Base-by-base conservation (phyloP, 2,113 vertebrate species). In the Heterochromis multidens region DNA sequence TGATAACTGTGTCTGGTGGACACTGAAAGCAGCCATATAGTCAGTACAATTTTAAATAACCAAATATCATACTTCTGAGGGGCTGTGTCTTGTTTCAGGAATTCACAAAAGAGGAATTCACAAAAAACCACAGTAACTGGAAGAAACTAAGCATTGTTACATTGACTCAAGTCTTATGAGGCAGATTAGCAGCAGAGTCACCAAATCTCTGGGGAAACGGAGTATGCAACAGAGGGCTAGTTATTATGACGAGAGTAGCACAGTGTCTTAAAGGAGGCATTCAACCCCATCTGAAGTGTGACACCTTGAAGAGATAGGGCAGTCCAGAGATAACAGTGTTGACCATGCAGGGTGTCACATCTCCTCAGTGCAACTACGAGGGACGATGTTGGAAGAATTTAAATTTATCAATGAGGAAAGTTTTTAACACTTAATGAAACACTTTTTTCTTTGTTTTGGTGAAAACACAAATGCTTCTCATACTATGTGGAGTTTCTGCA, bases 251-350 rank as follows among this genome's bases (percentile, higher is more conserved):
- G 17, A n/a, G 40, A 54, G 67, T 19, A 8, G 59, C n/a, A 67
- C 54, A 37, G 80, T 37, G 27, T 82, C 79, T 76, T 56, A 17
- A 2, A 63, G 63, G 67, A 85, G 77, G 89, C 65, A 79, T 88
- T 88, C 61, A 37, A 60, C 56, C 9, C 19, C 56, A 46, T 65
- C 60, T 80, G 58, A 88, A 60, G 85, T 31, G 27, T 80, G 82
- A 87, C 83, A 63, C 88, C 77, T 80, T 21, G 11, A 56, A 56
- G 82, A 93, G 80, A 87, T 81, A 57, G 81, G 63, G 25, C 23
- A 10, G 74, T 52, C 79, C 79, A 27, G 77, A 92, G 89, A 90
- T 92, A 82, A 82, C 58, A 14, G 59, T 37, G 82, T 40, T 43
- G 87, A 77, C 49, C 19, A 11, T 9, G 29, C n/a, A 46, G 58